Evolutionary conservation across 1,140 invertebrate genomes (phyloP), one percentile per base, ranked within the genome.

Genomic region (Tetramorium simillimum): DNA sequence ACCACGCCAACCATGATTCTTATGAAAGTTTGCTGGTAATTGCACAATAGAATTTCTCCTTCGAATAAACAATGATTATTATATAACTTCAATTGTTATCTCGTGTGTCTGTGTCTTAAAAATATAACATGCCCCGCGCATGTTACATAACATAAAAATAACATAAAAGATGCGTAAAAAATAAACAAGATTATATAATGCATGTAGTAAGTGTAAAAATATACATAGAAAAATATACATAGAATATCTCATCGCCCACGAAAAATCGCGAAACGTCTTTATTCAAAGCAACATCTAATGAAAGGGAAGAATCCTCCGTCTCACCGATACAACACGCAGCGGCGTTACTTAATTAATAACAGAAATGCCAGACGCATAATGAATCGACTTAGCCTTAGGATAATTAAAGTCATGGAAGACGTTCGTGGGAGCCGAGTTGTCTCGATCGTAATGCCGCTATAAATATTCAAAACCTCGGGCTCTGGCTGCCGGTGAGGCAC

Each of bases 401-500:
- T 84, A 84, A 73, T 84, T 75, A 84, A 60, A 75, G 58, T 2
- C 40, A 33, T 72, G 37, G 33, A 12, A 33, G 51, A 63, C 56
- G 49, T n/a, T 69, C 21, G 21, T n/a, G 65, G 18, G 9, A 75
- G 53, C 9, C 40, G 24, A 21, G 40, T 49, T 69, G 40, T 73
- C 40, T 46, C 51, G 56, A 73, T 73, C 51, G 67, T 75, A 73
- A 75, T 49, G 53, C 28, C 69, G 53, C 14, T 58, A 84, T 73
- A 84, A 84, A 84, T 84, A 84, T 73, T 84, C 80, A 84, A 49
- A 60, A 12, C 5, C 14, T 60, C 53, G 16, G 33, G 1, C 14
- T 60, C 53, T 16, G 46, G 3, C 76, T 65, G 80, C 28, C 62
- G 53, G 9, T 18, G 58, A 21, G 69, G 18, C 1, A 12, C 46